Conservation (phyloP, 2,797 vertebrate genomes). For the Gymnopithys bicolor region DNA sequence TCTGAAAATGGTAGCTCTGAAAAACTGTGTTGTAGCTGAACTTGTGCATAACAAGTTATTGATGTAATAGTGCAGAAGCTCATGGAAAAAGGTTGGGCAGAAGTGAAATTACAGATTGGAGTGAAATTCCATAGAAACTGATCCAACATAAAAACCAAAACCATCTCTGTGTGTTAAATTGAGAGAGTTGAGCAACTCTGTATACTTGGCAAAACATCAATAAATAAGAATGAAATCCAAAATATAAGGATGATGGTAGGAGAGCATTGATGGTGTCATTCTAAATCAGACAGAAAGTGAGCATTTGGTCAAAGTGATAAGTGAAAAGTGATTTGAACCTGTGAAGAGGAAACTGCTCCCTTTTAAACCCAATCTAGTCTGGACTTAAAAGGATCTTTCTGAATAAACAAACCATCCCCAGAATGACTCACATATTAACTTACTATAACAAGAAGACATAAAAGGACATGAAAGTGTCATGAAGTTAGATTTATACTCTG, state of each 20-base stretch:
- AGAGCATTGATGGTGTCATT: not conserved
- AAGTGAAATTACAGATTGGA: not conserved
- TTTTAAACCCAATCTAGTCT: not conserved
- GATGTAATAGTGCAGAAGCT: not conserved
- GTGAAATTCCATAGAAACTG: not conserved
- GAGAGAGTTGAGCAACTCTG: not conserved
- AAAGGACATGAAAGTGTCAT: not conserved
- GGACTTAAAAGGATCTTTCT: not conserved
- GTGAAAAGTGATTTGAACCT: not conserved
- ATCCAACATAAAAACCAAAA: not conserved
- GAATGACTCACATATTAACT: accelerated
- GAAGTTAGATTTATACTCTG: not conserved
- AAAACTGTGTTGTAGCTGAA: not conserved
- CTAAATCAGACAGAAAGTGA: not conserved
- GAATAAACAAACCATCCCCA: not conserved
- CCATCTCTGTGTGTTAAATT: not conserved
- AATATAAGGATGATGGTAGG: not conserved
- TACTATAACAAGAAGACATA: not conserved
- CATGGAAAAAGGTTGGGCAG: not conserved
- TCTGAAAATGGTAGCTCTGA: not conserved
- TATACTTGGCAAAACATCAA: not conserved
- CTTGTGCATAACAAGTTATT: not conserved
- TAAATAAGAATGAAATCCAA: not conserved
- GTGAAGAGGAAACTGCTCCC: not conserved
- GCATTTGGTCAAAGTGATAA: not conserved